A percentile compares a stretch with the other conserved stretches of the same genome.
These are phyloP conservation scores for Tigriopus californicus DNA, from an alignment of 2,888 invertebrate species.

Conservation along the genomic window DNA sequence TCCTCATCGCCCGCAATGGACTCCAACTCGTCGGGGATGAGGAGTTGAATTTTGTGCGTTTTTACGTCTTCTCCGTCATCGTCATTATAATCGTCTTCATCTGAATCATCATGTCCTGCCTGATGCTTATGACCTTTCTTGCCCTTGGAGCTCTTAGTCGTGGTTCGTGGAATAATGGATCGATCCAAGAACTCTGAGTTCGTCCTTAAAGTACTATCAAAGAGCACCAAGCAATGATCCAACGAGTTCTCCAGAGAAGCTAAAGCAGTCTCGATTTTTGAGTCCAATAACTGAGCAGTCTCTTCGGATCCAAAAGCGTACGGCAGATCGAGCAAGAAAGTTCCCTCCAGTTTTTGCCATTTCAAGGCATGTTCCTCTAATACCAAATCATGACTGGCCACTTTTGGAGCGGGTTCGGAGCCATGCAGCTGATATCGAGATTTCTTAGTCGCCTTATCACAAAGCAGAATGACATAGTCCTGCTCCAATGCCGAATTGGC, in stretches of 20 bases:
- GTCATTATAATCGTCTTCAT: neutral
- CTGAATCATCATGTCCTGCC: neutral
- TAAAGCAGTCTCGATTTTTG: neutral
- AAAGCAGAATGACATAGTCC: too few relatives aligned
- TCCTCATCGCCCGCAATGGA: neutral
- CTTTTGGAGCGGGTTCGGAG: too few relatives aligned
- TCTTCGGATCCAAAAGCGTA: neutral
- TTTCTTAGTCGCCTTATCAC: too few relatives aligned
- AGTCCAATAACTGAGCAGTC: neutral
- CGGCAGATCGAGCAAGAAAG: neutral
- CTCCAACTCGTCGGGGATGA: neutral
- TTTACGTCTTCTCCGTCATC: neutral
- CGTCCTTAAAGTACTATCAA: neutral
- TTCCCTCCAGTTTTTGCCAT: neutral
- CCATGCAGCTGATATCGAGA: too few relatives aligned
- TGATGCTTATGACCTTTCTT: neutral
- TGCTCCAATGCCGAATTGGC: too few relatives aligned
- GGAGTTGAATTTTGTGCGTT: neutral
- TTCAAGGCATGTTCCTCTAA: neutral
- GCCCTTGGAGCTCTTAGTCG: neutral
- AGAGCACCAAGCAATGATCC: neutral
- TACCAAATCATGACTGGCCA: neutral
- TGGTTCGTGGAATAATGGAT: neutral
- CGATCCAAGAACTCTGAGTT: neutral
- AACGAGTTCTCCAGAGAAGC: neutral